Conservation (phyloP, 1,140 invertebrate genomes). For the Temnothorax curvispinosus region DNA sequence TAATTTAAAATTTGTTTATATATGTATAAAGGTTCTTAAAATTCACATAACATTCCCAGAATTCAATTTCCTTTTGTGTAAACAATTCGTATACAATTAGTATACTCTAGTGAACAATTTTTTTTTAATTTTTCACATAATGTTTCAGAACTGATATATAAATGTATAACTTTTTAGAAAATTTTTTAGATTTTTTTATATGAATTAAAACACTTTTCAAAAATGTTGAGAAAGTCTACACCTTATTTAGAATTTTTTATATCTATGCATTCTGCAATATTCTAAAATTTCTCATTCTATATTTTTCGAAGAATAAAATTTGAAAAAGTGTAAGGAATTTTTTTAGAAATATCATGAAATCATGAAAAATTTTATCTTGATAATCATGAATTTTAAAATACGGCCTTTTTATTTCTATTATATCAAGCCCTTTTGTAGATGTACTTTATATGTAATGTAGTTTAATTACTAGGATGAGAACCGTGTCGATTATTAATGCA, state of each 20-base stretch:
- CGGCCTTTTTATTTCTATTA: neutral
- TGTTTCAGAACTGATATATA: neutral
- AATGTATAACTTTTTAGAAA: too few species aligned
- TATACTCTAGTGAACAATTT: neutral
- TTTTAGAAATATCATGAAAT: neutral
- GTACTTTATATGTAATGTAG: neutral
- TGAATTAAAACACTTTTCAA: too few species aligned
- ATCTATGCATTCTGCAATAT: too few species aligned
- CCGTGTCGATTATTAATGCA: slow-evolving; percentile 44
- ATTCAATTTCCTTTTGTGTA: neutral
- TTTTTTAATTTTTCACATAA: neutral
- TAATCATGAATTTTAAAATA: neutral
- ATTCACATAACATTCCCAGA: neutral
- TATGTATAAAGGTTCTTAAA: neutral
- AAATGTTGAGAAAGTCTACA: too few species aligned
- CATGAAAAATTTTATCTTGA: neutral
- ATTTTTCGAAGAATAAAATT: neutral
- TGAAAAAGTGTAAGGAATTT: neutral
- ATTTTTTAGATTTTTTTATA: too few species aligned
- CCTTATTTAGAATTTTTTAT: too few species aligned
- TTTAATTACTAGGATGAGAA: slow-evolving; percentile 36
- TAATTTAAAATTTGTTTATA: neutral
- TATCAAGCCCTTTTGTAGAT: slow-evolving; percentile 1
- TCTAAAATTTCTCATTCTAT: too few species aligned
- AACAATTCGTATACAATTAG: neutral